A percentile compares a stretch with the other conserved stretches of the same genome.
phyloP scores from a whole-genome alignment of 2,113 vertebrate genomes.

The Melozone crissalis region DNA sequence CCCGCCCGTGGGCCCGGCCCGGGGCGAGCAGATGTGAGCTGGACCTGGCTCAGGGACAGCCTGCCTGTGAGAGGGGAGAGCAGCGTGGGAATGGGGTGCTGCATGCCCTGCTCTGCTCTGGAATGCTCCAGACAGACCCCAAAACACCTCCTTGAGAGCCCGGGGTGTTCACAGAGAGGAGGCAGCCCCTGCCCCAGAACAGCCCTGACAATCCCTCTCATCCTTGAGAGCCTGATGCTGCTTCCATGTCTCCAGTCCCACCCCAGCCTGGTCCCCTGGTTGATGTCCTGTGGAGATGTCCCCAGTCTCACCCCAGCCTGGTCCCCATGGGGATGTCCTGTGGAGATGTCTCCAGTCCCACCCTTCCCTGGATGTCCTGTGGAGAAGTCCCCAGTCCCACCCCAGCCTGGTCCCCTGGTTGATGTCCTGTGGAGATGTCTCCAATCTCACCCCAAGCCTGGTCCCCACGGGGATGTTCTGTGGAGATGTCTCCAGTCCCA shows the following conservation, averaged over 20 bases:
- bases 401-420: background rate
- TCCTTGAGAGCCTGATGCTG: fast-evolving
- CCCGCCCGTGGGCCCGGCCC: slow-evolving; percentile 36
- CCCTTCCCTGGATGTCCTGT: fast-evolving
- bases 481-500: background rate
- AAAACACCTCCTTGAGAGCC: background rate
- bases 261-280: background rate
- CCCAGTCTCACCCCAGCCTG: background rate
- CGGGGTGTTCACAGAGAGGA: background rate
- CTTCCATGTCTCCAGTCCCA: fast-evolving
- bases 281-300: background rate
- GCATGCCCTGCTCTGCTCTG: fast-evolving
- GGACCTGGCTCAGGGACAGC: slow-evolving; percentile 76
- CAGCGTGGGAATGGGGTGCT: background rate
- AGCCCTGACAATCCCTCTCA: fast-evolving
- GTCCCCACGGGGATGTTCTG: fast-evolving
- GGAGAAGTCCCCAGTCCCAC: background rate
- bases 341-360: background rate
- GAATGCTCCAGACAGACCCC: background rate
- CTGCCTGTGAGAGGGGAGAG: slow-evolving; percentile 69
- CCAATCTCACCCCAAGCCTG: background rate
- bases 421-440: background rate
- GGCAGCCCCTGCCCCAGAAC: no score
- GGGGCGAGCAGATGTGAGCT: slow-evolving; percentile 73
- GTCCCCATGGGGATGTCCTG: fast-evolving